These are phyloP conservation scores for Microchirus variegatus DNA, from an alignment of 2,797 vertebrate genomes.

Conservation along the genomic window DNA sequence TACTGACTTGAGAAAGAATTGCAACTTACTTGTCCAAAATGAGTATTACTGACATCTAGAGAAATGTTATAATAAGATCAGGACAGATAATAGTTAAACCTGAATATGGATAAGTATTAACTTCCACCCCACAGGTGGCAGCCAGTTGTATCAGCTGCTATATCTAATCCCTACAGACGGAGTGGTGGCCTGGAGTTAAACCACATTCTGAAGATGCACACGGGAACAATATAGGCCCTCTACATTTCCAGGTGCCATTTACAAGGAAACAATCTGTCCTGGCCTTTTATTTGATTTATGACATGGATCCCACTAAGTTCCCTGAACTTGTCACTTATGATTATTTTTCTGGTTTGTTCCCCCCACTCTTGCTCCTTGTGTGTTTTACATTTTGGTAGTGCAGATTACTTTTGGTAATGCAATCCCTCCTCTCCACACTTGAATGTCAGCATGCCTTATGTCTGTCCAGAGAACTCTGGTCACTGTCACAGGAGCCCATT, in stretches of 20 bases:
- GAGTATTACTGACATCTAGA: background rate
- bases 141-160: slow-evolving; percentile 30
- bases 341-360: slow-evolving; percentile 55
- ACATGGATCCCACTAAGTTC: slow-evolving; percentile 24
- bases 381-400: slow-evolving; percentile 42
- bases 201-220: slow-evolving; percentile 49
- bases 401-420: slow-evolving; percentile 63
- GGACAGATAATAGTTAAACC: too few species aligned
- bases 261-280: slow-evolving; percentile 33
- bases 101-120: slow-evolving; percentile 15
- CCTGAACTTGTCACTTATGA: slow-evolving; percentile 56
- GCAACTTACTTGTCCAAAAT: background rate
- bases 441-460: slow-evolving; percentile 57
- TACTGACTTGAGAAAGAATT: background rate
- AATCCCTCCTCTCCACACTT: slow-evolving; percentile 68
- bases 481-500: slow-evolving; percentile 77
- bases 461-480: slow-evolving; percentile 57
- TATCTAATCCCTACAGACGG: slow-evolving; percentile 37
- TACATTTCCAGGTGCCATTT: slow-evolving; percentile 43
- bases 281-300: slow-evolving; percentile 33
- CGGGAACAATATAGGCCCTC: slow-evolving; percentile 22
- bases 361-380: background rate
- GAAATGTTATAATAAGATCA: slow-evolving; percentile 5
- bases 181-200: slow-evolving; percentile 15
- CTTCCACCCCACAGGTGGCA: slow-evolving; percentile 23